phyloP scores from a whole-genome alignment of 2,113 vertebrate genomes.

The Coreoperca whiteheadi region DNA sequence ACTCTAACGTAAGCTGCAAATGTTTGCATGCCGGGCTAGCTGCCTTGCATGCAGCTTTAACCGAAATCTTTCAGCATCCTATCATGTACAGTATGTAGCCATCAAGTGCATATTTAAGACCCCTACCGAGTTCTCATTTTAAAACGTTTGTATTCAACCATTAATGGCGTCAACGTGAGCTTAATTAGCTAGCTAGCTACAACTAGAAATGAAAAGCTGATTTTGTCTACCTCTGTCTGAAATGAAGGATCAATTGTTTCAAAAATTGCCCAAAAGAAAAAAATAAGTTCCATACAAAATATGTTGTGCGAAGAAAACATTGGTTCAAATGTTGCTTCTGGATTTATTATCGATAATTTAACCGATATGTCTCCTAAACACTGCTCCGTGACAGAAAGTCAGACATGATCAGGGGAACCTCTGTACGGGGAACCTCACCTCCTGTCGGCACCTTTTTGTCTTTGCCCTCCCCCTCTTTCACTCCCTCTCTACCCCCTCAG shows the following conservation, averaged over 20 bases:
- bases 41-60: background rate
- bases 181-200: background rate
- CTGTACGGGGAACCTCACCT: too few relatives aligned
- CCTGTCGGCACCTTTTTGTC: slow-evolving; percentile 18
- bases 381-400: background rate
- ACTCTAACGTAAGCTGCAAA: background rate
- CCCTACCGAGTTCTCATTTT: background rate
- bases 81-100: background rate
- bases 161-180: background rate
- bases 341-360: background rate
- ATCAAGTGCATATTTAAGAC: background rate
- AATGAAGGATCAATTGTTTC: background rate
- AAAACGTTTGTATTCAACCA: background rate
- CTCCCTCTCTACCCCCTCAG: slow-evolving; percentile 18
- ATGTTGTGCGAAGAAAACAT: background rate
- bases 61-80: background rate
- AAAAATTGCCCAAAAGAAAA: too few relatives aligned
- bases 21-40: background rate
- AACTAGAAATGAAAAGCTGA: background rate
- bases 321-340: background rate
- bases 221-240: background rate
- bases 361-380: background rate
- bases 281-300: background rate
- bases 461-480: slow-evolving; percentile 24
- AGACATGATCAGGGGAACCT: background rate